A percentile compares a stretch with the other conserved stretches of the same genome.
Evolutionary conservation across 2,113 vertebrate species (phyloP).

Genomic region (Callaeas wilsoni): DNA sequence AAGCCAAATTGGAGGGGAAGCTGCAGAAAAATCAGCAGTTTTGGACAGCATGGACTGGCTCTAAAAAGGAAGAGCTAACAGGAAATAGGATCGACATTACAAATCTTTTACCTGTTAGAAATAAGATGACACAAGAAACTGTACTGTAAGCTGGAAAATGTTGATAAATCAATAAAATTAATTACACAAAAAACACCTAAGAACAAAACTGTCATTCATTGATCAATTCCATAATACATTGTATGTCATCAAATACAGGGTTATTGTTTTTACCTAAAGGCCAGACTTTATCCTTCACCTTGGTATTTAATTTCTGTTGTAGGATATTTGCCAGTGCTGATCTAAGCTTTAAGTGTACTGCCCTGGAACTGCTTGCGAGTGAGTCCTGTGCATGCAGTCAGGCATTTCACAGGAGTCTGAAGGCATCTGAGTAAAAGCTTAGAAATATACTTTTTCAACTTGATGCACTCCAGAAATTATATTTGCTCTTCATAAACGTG

Average conservation of each 20-base stretch:
- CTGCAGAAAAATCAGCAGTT: not conserved
- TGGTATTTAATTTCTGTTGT: not conserved
- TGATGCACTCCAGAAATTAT: not conserved
- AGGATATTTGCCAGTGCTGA: not conserved
- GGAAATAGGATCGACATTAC: not conserved
- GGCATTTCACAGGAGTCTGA: not conserved
- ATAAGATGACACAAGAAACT: not conserved
- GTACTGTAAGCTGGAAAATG: not conserved
- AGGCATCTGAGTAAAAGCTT: not conserved
- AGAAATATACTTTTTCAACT: not conserved
- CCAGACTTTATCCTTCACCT: not conserved
- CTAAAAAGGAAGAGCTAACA: not conserved
- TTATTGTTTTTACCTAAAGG: not conserved
- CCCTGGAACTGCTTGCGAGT: not conserved
- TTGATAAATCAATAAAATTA: slow-evolving; percentile 1
- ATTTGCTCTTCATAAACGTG: not conserved
- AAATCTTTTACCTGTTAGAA: not conserved
- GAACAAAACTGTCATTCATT: not conserved
- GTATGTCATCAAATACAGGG: not conserved
- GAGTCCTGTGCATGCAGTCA: not conserved
- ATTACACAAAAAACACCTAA: not conserved
- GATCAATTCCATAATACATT: not conserved
- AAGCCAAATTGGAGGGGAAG: not conserved
- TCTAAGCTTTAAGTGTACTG: not conserved
- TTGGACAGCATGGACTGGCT: not conserved